These are phyloP conservation scores for Turritopsis rubra DNA, from an alignment of 30 jellyfish, hydroid and myxozoan genomes.

Conservation along the genomic window DNA sequence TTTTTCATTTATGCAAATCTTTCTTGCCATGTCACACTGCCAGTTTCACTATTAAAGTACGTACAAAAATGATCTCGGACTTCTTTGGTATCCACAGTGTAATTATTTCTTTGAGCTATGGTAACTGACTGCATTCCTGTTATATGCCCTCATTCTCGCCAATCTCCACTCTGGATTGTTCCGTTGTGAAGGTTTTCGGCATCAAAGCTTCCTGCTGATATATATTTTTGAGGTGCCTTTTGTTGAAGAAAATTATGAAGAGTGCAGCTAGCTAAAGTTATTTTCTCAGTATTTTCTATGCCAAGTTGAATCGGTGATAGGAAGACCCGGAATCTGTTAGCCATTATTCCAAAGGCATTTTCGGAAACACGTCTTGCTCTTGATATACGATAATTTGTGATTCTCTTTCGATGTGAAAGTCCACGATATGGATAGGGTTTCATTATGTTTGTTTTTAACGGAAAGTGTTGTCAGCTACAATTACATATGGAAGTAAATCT, in stretches of 20 bases:
- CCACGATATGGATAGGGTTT: constrained; percentile 5
- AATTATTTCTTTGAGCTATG: not conserved
- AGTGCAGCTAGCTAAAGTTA: not conserved
- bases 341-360: constrained; percentile 3
- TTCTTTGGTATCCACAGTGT: no score
- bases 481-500: not conserved
- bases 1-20: not conserved
- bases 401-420: not conserved
- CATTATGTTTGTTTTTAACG: not conserved
- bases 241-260: constrained; percentile 3
- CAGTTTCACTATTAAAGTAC: not conserved
- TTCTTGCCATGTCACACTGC: not conserved
- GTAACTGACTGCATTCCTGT: not conserved
- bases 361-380: constrained; percentile 7
- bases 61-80: not conserved
- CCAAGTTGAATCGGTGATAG: constrained; percentile 2
- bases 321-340: constrained; percentile 7
- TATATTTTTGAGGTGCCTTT: not conserved
- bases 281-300: not conserved
- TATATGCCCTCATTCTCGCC: not conserved
- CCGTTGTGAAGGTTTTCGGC: not conserved
- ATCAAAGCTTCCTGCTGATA: not conserved
- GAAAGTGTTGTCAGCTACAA: no score
- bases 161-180: not conserved
- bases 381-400: constrained; percentile 1